phyloP scores from a whole-genome alignment of 2,797 vertebrate species.

The Phrynocephalus vlangalii region DNA sequence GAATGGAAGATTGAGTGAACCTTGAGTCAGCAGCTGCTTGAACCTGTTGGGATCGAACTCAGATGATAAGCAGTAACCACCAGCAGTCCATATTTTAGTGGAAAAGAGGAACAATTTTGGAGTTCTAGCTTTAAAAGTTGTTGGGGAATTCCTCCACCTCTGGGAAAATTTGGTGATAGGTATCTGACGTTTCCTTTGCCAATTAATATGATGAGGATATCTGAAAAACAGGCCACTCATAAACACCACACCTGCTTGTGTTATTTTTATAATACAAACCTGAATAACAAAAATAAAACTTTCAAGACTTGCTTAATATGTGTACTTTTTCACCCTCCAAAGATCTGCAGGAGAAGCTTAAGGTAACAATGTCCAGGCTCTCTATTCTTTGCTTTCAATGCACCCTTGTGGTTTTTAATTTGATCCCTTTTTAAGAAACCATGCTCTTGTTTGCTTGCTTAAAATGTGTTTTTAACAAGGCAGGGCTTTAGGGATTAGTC shows the following conservation, averaged over 20 bases:
- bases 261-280: too few relatives aligned
- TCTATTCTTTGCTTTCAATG: constrained; percentile 32
- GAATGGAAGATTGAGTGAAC: too few relatives aligned
- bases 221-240: too few relatives aligned
- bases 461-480: constrained; percentile 61
- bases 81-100: background rate
- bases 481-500: constrained; percentile 61
- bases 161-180: background rate
- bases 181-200: background rate
- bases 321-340: background rate
- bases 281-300: too few relatives aligned
- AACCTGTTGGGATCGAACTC: too few relatives aligned
- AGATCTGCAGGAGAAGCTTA: background rate
- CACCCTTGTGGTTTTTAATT: constrained; percentile 35
- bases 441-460: constrained; percentile 57
- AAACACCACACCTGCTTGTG: too few relatives aligned
- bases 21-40: too few relatives aligned
- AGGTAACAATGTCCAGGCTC: constrained; percentile 33
- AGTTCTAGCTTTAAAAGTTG: background rate
- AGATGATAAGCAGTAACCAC: background rate
- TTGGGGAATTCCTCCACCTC: background rate
- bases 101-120: too few relatives aligned
- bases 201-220: background rate
- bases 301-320: background rate
- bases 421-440: constrained; percentile 67